Conservation (phyloP, 2,888 invertebrate genomes). For the Pristionchus mayeri region DNA sequence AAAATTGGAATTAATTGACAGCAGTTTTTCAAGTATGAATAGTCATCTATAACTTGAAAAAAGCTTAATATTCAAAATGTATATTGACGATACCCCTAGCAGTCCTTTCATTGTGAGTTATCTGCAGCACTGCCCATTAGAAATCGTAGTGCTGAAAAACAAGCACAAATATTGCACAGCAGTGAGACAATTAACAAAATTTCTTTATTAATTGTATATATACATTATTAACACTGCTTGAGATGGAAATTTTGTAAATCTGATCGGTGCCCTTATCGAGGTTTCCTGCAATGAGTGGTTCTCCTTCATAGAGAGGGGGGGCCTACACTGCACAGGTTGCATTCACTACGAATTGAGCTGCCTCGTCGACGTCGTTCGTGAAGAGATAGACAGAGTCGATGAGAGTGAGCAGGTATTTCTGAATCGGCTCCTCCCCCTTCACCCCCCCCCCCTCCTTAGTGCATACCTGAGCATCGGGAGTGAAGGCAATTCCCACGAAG, state of each 20-base stretch:
- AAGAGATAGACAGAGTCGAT: neutral
- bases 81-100: no score
- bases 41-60: no score
- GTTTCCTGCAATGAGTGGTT: neutral
- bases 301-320: neutral
- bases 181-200: neutral
- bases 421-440: neutral
- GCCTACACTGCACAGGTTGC: slow-evolving; percentile 29
- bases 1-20: no score
- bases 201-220: neutral
- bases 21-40: no score
- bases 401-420: slow-evolving; percentile 3
- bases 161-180: no score
- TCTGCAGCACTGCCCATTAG: no score
- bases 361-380: slow-evolving; percentile 15
- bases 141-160: no score
- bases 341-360: slow-evolving; percentile 22
- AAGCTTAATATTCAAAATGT: no score
- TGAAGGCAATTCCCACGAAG: slow-evolving; percentile 13
- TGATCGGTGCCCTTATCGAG: neutral
- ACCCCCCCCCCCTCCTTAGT: no score
- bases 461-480: slow-evolving; percentile 4
- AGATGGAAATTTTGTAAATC: neutral
- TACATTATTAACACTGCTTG: neutral
- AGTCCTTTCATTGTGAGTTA: no score